Base-by-base conservation (phyloP, 2,113 vertebrate species). In the Oncorhynchus tshawytscha region DNA sequence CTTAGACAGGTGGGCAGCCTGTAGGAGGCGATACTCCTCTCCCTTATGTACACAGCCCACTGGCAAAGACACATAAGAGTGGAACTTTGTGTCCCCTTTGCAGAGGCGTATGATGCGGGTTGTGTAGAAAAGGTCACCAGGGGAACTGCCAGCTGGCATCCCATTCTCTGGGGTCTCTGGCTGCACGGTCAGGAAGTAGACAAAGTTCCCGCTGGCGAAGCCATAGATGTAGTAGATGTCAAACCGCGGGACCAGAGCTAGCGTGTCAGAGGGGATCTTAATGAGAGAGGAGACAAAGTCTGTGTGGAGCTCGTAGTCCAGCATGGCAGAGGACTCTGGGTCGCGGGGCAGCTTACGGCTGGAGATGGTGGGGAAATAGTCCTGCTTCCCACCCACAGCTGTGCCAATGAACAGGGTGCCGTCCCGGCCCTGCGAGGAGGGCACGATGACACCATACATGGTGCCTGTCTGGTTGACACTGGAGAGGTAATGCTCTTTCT, bases 221-320 rank as follows among this genome's bases (percentile, higher is more conserved):
- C 97, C 96, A 0, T 98, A 99, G 80, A 99, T 92, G 82, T 99
- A 99, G 84, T 96, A 96, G 77, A 99, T 99, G 88, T 99, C 97
- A 2, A 99, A 99, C 85, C 96, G 95, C 0, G 96, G 95, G 20
- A 97, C 94, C 0, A 99, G 92, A 3, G 97, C 96, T 72, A 99
- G 87, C 1, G 97, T 99, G 79, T 99, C 97, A 0, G 97, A 99
- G 4, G 97, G 97, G 86, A 98, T 98, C 92, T 99, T 99, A 86
- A 99, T 97, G 64, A 99, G 95, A 0, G 97, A 99, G 0, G 97
- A 98, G 51, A 99, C 96, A 71, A 99, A 99, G 89, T 99, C 97
- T 0, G 96, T 99, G 89, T 99, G 97, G 1, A 99, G 95, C 86
- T 98, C 96, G 0, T 97, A 99, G 94, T 99, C 97, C 71, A 99